Evolutionary conservation across 1,140 invertebrate species (phyloP).

Genomic region (Cydia strobilella): DNA sequence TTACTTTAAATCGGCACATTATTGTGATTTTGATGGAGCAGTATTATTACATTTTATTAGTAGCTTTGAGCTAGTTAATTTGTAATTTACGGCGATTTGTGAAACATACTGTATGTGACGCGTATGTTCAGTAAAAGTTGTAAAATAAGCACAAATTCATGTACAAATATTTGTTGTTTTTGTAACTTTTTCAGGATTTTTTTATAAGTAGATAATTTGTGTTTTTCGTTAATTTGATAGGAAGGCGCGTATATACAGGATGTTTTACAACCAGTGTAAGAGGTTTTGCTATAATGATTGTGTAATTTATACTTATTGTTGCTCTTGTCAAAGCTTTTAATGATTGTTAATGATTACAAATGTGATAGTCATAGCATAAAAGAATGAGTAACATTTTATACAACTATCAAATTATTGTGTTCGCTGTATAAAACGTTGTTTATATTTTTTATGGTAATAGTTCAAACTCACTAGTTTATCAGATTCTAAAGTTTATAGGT

Average conservation of each 20-base stretch:
- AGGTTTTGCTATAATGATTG: slow-evolving; percentile 38
- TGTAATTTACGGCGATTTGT: slow-evolving; percentile 16
- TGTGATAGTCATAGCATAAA: slow-evolving; percentile 55
- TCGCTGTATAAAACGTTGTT: slow-evolving; percentile 19
- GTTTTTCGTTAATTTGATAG: not conserved
- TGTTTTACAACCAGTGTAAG: slow-evolving; percentile 18
- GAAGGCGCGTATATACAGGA: not conserved
- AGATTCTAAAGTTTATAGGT: slow-evolving; percentile 49
- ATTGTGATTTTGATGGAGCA: slow-evolving; percentile 46
- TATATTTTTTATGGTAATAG: slow-evolving; percentile 31
- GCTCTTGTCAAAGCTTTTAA: slow-evolving; percentile 68
- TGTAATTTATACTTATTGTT: slow-evolving; percentile 47
- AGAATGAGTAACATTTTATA: slow-evolving; percentile 22
- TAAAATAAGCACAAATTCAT: not conserved
- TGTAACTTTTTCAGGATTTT: not conserved
- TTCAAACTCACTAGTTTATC: slow-evolving; percentile 54
- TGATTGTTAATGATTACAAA: slow-evolving; percentile 64
- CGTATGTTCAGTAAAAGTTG: not conserved
- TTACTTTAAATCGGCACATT: slow-evolving; percentile 32
- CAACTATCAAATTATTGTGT: not conserved
- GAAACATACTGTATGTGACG: not conserved
- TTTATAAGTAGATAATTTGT: not conserved
- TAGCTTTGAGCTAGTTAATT: slow-evolving; percentile 37
- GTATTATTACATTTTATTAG: slow-evolving; percentile 45
- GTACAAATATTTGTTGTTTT: slow-evolving; percentile 16